Evolutionary conservation across 2,888 invertebrate species (phyloP), one percentile per base, ranked within the genome.

Genomic region (Diarsia mendica): DNA sequence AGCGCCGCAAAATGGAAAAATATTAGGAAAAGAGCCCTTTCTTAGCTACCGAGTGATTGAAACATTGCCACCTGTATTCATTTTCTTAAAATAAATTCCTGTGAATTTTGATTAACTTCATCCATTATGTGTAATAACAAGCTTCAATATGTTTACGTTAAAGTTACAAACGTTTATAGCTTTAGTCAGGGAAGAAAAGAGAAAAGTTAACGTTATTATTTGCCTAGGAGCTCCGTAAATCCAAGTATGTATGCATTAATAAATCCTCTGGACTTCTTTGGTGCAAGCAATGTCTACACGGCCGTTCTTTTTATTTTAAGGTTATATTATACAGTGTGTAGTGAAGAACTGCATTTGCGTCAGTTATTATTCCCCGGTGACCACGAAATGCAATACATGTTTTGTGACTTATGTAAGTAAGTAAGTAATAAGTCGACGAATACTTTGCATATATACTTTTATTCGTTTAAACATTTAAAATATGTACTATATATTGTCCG

Each of bases 51-150:
- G 48, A 75, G 20, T 49, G n/a, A 55, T 20, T 58, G 64, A 64
- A 51, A 15, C 63, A 64, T 49, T 15, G 49, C 49, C 48, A 74
- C 67, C 48, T 63, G 23, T 80, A 66, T 75, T 80, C 28, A 75
- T 78, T 75, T 53, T 55, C 75, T 20, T 74, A 8, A 48, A 61
- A 61, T 61, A 66, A 80, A 77, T 53, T 18, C 65, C 23, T 48
- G 39, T 48, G 13, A n/a, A 80, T 80, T 48, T 48, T 10, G 65
- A 74, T 53, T 66, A 44, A 80, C 13, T 65, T 75, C 39, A 65
- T 48, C 46, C 23, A 55, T 78, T 74, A 49, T 55, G 61, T 74
- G 20, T 74, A 66, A 61, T 81, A 81, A 73, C n/a, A 65, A 61
- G 53, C 48, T 65, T 63, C 53, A 63, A 49, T 49, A 28, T 48